Percentiles rank a stretch among this genome's conserved stretches.
Evolutionary conservation across 2,113 vertebrate species (phyloP).

Genomic region (Microcebus murinus): DNA sequence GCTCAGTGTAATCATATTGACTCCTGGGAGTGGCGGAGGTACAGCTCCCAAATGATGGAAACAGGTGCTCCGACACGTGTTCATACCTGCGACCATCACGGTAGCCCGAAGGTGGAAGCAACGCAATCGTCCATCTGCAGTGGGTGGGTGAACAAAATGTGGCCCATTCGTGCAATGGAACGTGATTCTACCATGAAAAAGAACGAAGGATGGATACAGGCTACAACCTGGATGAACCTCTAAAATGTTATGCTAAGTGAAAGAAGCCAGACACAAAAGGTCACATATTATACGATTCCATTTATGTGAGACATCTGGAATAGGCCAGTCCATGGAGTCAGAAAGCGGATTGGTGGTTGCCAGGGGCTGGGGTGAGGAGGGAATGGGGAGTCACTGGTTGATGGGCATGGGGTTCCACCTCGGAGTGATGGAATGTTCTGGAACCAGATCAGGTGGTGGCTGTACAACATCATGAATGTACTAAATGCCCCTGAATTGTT

Average conservation of each 20-base stretch:
- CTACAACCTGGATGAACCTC: not conserved
- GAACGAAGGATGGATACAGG: not conserved
- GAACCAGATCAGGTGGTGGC: not conserved
- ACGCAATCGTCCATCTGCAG: not conserved
- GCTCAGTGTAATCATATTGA: not conserved
- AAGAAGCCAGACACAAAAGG: not conserved
- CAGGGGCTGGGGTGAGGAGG: not conserved
- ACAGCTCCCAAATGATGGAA: not conserved
- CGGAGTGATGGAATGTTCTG: not conserved
- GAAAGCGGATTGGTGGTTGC: not conserved
- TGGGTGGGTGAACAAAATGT: not conserved
- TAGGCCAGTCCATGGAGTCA: not conserved
- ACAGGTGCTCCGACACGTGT: not conserved
- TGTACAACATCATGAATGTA: not conserved
- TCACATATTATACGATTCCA: too few relatives aligned
- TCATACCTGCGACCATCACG: not conserved
- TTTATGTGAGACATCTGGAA: not conserved
- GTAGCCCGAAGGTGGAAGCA: not conserved
- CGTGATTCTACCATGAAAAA: not conserved
- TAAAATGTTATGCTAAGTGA: too few relatives aligned
- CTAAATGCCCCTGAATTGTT: not conserved
- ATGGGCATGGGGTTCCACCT: too few relatives aligned
- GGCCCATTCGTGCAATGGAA: rapidly evolving
- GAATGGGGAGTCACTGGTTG: not conserved
- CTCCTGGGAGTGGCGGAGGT: not conserved